Evolutionary conservation across 2,888 invertebrate species (phyloP).

Genomic region (Marasmarcha lunaedactyla): DNA sequence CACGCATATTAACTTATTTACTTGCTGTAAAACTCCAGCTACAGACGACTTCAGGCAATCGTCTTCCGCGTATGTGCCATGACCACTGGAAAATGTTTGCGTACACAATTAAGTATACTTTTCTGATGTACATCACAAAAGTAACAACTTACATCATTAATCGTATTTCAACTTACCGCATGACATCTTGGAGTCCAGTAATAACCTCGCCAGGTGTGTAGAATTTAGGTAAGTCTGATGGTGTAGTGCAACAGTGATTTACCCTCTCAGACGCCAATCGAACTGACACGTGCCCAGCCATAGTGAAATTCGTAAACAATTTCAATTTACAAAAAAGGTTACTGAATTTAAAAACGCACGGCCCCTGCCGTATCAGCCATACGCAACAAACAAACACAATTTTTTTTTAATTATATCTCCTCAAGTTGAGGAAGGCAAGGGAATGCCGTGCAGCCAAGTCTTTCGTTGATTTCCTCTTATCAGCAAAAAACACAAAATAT

Average conservation of each 20-base stretch:
- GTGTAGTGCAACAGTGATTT: slow-evolving; percentile 65
- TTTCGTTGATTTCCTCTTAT: too few relatives aligned
- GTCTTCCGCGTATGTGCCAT: slow-evolving; percentile 93
- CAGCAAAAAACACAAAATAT: too few relatives aligned
- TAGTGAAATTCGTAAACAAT: too few relatives aligned
- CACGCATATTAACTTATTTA: slow-evolving; percentile 94
- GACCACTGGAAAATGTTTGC: slow-evolving; percentile 76
- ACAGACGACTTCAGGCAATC: slow-evolving; percentile 91
- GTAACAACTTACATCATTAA: not conserved
- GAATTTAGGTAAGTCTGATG: slow-evolving; percentile 73
- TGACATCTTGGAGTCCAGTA: slow-evolving; percentile 83
- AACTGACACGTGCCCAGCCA: slow-evolving; percentile 72
- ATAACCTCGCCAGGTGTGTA: slow-evolving; percentile 92
- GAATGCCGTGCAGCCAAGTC: too few relatives aligned
- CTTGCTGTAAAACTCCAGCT: slow-evolving; percentile 93
- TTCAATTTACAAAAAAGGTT: too few relatives aligned
- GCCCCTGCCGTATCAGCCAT: too few relatives aligned
- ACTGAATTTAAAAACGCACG: too few relatives aligned
- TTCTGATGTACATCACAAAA: too few relatives aligned
- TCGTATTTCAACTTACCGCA: slow-evolving; percentile 79
- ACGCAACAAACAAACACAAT: too few relatives aligned
- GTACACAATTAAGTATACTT: not conserved
- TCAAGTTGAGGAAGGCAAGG: too few relatives aligned
- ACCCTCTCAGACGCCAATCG: slow-evolving; percentile 75
- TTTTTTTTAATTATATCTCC: too few relatives aligned